phyloP scores from a whole-genome alignment of 1,140 invertebrate species.

The Drosophila subpulchrella region DNA sequence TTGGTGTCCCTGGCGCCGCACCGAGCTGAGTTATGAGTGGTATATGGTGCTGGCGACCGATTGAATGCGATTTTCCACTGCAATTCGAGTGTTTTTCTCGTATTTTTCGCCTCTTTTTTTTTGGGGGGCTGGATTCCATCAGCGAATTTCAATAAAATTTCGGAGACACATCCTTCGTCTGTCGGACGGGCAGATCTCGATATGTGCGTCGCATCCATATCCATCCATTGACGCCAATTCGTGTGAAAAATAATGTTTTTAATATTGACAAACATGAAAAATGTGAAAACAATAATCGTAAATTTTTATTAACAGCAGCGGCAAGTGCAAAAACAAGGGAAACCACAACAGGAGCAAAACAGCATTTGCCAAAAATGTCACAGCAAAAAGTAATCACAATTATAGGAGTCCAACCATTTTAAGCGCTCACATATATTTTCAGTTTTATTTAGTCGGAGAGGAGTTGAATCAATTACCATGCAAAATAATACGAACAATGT shows the following conservation, averaged over 20 bases:
- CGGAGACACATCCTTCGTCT: constrained; percentile 52
- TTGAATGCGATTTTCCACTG: constrained; percentile 66
- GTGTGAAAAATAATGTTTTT: constrained; percentile 82
- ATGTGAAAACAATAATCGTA: constrained; percentile 84
- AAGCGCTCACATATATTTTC: not conserved
- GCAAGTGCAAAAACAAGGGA: constrained; percentile 11
- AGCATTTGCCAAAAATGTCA: constrained; percentile 35
- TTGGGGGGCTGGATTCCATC: constrained; percentile 58
- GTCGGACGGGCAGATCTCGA: constrained; percentile 19
- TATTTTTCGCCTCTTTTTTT: constrained; percentile 20
- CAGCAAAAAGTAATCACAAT: constrained; percentile 51
- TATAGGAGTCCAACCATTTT: not conserved
- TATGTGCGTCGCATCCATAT: constrained; percentile 33
- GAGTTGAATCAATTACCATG: not conserved
- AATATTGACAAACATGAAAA: constrained; percentile 82
- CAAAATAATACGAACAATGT: not conserved
- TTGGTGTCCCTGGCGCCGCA: constrained; percentile 32
- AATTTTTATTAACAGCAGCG: constrained; percentile 76
- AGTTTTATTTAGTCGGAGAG: not conserved
- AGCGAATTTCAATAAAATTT: constrained; percentile 80
- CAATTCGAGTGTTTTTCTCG: constrained; percentile 41
- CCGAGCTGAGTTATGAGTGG: constrained; percentile 67
- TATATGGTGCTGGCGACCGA: constrained; percentile 48
- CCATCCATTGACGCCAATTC: constrained; percentile 68
- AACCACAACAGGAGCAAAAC: constrained; percentile 4